Evolutionary conservation across 2,797 vertebrate species (phyloP), one percentile per base, ranked within the genome.

Genomic region (Protonibea diacanthus): DNA sequence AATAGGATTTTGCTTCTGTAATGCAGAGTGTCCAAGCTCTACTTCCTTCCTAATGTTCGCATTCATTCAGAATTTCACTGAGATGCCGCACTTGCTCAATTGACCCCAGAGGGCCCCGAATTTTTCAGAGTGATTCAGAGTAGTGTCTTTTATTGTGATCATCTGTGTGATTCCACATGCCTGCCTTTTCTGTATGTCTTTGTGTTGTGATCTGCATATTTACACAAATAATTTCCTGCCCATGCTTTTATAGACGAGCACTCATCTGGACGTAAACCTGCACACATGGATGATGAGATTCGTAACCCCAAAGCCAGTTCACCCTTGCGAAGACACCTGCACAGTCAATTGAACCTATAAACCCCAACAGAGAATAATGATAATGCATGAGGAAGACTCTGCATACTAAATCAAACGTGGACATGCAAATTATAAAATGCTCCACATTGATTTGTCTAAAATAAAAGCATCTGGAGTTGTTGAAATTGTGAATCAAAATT

Each of bases 1-100:
- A 88, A 81, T 75, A 49, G 82, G 76, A 77, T 65, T 86, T 75
- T 82, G 81, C 78, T 62, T 83, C 78, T 61, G 65, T 80, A 86
- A 80, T 85, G 71, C 84, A 74, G 56, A 68, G 58, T 61, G 63
- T 76, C 74, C 68, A 71, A 48, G 51, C 82, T 69, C 61, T 27
- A 63, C 61, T 70, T 75, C 48, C 68, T 63, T 74, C 53, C 74
- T 76, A 79, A 87, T 80, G 64, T 40, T 85, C 48, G 60, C 77
- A 76, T 78, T 82, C 66, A 65, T 76, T 84, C 60, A 49, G 66
- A 40, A 68, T 82, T 80, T 85, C 66, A 15, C 52, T 47, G 65
- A 48, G 74, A 66, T 33, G 18, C 58, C 21, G 10, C 47, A 44
- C 71, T 71, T 21, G 45, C 64, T 77, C 42, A 56, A 29, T 73